Evolutionary conservation across 2,113 vertebrate species (phyloP), one percentile per base, ranked within the genome.

Genomic region (Calyptommatus sinebrachiatus): DNA sequence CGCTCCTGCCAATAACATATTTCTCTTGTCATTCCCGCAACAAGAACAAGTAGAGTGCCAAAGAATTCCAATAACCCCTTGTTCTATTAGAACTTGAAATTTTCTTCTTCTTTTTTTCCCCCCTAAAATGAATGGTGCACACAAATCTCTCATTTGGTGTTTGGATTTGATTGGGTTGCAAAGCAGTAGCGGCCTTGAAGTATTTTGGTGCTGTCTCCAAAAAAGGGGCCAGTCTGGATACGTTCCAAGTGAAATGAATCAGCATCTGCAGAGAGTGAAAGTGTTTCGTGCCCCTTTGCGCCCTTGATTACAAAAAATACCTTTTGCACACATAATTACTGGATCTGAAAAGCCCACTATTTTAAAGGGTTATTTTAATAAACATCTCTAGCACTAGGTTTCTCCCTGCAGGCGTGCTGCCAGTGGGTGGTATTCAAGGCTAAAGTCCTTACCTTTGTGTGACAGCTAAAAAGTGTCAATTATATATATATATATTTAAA

Each of bases 301-400:
- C 92, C 85, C 88, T 88, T 88, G 90, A 90, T 92, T 90, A 18
- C 29, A 18, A 21, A 2, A 57, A 77, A 45, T 50, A 70, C 84
- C 87, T 83, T 92, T 90, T 86, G 76, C 89, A 81, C 86, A 90
- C 84, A 91, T 91, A 93, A 93, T 91, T 89, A 88, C 83, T 91
- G 87, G 85, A 88, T 91, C 81, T 93, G 92, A 93, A 92, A 92
- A 91, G 91, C 87, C 84, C 83, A 86, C 74, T 88, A 82, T 85
- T 86, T 87, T 88, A 85, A 86, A 90, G 86, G 82, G 71, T 84
- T 88, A 84, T 92, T 90, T 91, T 91, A 88, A 90, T 83, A 88
- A 92, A 89, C 87, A 86, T 84, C 77, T 85, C 88, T 91, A 88
- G 88, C 82, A 72, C 86, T 88, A 84, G 85, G 88, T 91, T 93